These are phyloP conservation scores for Agapornis roseicollis DNA, from an alignment of 2,113 vertebrate genomes.

Conservation along the genomic window DNA sequence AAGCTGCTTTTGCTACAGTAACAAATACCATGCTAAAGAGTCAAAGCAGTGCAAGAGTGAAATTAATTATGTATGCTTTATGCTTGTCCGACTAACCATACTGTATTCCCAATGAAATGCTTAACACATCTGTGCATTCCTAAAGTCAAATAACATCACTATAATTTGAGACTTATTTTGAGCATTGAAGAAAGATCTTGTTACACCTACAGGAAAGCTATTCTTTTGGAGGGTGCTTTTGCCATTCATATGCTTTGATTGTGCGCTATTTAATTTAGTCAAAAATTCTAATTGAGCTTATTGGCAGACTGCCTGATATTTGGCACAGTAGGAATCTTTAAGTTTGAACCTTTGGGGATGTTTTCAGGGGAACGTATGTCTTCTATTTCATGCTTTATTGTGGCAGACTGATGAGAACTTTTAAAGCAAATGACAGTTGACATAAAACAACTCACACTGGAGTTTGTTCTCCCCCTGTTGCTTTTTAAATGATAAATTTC, in stretches of 20 bases:
- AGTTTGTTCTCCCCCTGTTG: conserved; percentile 41
- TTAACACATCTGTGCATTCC: conserved; percentile 39
- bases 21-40: conserved; percentile 39
- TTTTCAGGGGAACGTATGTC: conserved; percentile 51
- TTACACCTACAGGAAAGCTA: conserved; percentile 14
- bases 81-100: conserved; percentile 58
- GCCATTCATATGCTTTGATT: conserved; percentile 1
- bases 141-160: conserved; percentile 20
- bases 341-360: conserved; percentile 30
- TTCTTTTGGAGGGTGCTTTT: neutral
- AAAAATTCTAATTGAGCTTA: conserved; percentile 42
- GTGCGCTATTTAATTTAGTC: conserved; percentile 23
- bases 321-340: conserved; percentile 25
- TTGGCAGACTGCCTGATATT: conserved; percentile 54
- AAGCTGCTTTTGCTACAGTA: neutral
- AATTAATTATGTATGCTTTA: conserved; percentile 66
- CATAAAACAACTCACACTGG: conserved; percentile 26
- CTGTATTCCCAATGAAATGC: conserved; percentile 45
- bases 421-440: conserved; percentile 48
- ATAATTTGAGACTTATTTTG: conserved; percentile 10
- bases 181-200: neutral
- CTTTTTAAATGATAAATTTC: conserved; percentile 24
- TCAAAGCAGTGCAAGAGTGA: conserved; percentile 18
- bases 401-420: conserved; percentile 52
- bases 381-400: conserved; percentile 45